A percentile compares a stretch with the other conserved stretches of the same genome.
Conservation (phyloP, 2,113 vertebrate species). For the Caracal caracal region DNA sequence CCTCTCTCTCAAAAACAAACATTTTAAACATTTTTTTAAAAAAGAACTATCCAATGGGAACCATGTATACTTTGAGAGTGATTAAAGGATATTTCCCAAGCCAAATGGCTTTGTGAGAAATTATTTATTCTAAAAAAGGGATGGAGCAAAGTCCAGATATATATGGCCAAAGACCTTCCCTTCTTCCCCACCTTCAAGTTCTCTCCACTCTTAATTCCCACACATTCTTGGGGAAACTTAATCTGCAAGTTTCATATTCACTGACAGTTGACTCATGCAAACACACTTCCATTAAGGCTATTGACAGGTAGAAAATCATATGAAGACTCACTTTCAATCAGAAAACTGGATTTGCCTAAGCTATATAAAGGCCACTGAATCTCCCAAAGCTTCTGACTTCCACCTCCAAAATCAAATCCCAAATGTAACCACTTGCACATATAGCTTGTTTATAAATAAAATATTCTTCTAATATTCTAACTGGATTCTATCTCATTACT, state of each 20-base stretch:
- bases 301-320: not conserved
- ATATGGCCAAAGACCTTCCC: not conserved
- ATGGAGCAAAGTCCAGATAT: not conserved
- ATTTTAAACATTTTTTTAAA: too few species aligned
- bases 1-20: too few species aligned
- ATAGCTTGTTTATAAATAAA: constrained; percentile 12
- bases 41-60: not conserved
- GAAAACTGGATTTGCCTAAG: not conserved
- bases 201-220: not conserved
- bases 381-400: not conserved
- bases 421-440: not conserved
- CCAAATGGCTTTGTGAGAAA: not conserved
- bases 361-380: not conserved
- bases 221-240: not conserved
- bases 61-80: not conserved
- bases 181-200: not conserved
- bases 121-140: not conserved
- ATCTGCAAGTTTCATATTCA: not conserved
- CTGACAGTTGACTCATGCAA: not conserved
- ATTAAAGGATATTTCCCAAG: constrained; percentile 3
- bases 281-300: not conserved
- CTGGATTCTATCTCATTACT: not conserved
- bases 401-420: not conserved
- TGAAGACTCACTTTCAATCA: not conserved
- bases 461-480: not conserved